Base-by-base conservation (phyloP, 2,113 vertebrate species). In the Perca flavescens region DNA sequence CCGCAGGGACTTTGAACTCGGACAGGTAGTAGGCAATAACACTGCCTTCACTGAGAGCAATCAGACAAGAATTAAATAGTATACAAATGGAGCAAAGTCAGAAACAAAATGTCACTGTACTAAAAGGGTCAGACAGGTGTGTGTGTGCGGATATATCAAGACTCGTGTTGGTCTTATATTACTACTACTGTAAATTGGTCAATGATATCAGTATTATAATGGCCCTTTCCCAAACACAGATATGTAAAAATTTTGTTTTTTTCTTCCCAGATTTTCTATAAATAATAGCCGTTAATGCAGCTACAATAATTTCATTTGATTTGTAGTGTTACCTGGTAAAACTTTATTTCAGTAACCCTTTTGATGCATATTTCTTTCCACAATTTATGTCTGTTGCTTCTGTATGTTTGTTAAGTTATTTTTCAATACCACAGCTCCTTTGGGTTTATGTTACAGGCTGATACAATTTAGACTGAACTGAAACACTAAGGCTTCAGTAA, bases 21-120 rank as follows among this genome's bases (percentile, higher is more conserved):
- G 95, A 95, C 82, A 94, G 73, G 85, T 96, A 96, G 92, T 96
- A 96, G 73, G 95, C 95, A 1, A 96, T 87, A 4, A 96, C 85
- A 40, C 94, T 96, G 66, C 95, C 95, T 79, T 96, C 95, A 72
- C 96, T 96, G 25, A 31, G 53, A 54, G 52, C 19, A 75, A 61
- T 0, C 11, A 65, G 49, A 80, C 19, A 46, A 61, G 7, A 70
- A 63, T 36, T 0, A 49, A 62, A 58, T 3, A 1, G 15, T 43
- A 5, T 9, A 58, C 3, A 65, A 9, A 9, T 46, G 50, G 22
- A 15, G 56, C 3, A 50, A 50, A 16, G n/a, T 4, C 13, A 60
- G 53, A 43, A 68, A 54, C 5, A 54, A 46, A 72, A 3, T 1
- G 19, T 60, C 25, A 46, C 21, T 21, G 3, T 31, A 14, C 36